phyloP scores from a whole-genome alignment of 2,888 invertebrate genomes.

The Yponomeuta plumbellus region DNA sequence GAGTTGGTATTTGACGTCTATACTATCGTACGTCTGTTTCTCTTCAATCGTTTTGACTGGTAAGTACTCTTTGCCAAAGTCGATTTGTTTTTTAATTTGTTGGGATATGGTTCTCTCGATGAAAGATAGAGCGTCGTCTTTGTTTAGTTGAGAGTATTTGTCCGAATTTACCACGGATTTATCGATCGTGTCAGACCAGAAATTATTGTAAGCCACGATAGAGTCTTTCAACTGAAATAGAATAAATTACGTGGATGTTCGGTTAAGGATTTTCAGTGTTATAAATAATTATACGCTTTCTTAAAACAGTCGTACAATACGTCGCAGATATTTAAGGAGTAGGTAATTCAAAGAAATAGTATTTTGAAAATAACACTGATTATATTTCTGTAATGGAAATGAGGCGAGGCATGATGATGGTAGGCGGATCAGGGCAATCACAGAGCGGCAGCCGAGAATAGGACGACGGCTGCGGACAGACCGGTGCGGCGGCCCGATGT shows the following conservation, averaged over 20 bases:
- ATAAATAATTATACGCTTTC: too few species aligned
- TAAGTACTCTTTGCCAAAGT: slow-evolving; percentile 39
- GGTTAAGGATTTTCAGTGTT: too few species aligned
- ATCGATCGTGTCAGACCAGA: slow-evolving; percentile 39
- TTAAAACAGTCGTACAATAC: too few species aligned
- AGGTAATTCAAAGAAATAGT: too few species aligned
- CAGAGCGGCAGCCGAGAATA: too few species aligned
- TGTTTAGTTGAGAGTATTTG: slow-evolving; percentile 29
- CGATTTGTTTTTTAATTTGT: slow-evolving; percentile 34
- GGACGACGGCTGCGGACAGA: too few species aligned
- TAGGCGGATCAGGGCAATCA: too few species aligned
- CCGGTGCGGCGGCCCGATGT: too few species aligned
- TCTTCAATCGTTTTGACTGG: slow-evolving; percentile 35
- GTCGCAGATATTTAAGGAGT: too few species aligned
- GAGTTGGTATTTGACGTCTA: slow-evolving; percentile 29
- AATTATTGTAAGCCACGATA: slow-evolving; percentile 39
- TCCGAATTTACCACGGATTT: slow-evolving; percentile 36
- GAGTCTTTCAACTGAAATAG: slow-evolving; percentile 33
- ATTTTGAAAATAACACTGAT: too few species aligned
- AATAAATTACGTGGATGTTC: background rate
- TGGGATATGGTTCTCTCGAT: slow-evolving; percentile 36
- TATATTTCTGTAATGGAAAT: too few species aligned
- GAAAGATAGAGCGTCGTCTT: slow-evolving; percentile 33
- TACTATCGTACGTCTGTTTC: slow-evolving; percentile 34
- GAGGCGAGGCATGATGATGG: too few species aligned